Base-by-base conservation (phyloP, 2,113 vertebrate species). In the Xyrauchen texanus region DNA sequence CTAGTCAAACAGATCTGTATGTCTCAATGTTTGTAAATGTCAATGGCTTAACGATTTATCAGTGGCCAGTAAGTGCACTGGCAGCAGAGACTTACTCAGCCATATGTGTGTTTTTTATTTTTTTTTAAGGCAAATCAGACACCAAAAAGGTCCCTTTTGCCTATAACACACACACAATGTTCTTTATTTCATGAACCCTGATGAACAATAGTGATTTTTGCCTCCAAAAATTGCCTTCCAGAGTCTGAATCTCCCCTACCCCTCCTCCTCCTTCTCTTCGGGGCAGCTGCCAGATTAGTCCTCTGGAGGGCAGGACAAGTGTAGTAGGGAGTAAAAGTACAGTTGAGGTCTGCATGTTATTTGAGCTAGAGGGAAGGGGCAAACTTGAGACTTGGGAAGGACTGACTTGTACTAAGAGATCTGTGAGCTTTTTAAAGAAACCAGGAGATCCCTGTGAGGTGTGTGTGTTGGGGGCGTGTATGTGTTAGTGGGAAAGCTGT, bases 31-130 rank as follows among this genome's bases (percentile, higher is more conserved):
- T 94, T 94, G 92, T 91, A 88, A 88, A 83, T 64, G 88, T 82
- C 88, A 85, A 91, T 93, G 93, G 88, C 91, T 85, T 85, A 93
- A 92, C 89, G 88, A 92, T 92, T 92, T 92, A 91, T 93, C 92
- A 90, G 90, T 67, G 77, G 85, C 84, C 89, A 88, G 85, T 86
- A 87, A 87, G 88, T 88, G 84, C 87, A 83, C 81, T 80, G 88
- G 85, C 90, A 91, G 89, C 88, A 91, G 89, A 86, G 81, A 82
- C 88, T 79, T 89, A 79, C 83, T 89, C 82, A 68, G 74, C 67
- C 85, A 77, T 81, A 49, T 78, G 72, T 78, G 55, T 77, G 34
- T 77, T 53, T 46, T 44, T n/a, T 11, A 58, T n/a, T 34, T 34
- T 34, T 68, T 10, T 45, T 42, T 68, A 34, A 45, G 74, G 64